phyloP scores from a whole-genome alignment of 2,888 invertebrate species.

The Drosophila anceps region DNA sequence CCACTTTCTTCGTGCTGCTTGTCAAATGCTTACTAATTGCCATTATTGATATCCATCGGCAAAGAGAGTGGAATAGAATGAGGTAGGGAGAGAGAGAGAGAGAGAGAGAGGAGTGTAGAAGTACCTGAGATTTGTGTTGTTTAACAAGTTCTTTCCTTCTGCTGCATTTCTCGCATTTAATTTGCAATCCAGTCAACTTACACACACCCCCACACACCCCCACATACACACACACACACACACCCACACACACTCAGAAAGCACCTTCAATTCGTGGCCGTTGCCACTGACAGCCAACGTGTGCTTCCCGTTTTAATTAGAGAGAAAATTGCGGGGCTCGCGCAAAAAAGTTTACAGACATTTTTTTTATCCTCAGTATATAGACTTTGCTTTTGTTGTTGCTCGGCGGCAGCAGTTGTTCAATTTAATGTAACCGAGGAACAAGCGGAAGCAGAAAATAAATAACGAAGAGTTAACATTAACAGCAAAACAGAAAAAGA shows the following conservation, averaged over 20 bases:
- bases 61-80: neutral
- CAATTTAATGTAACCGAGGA: constrained; percentile 55
- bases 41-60: constrained; percentile 9
- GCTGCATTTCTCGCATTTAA: constrained; percentile 44
- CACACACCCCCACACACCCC: neutral
- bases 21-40: constrained; percentile 29
- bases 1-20: constrained; percentile 15
- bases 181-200: constrained; percentile 25
- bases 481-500: neutral
- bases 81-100: neutral
- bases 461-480: constrained; percentile 9
- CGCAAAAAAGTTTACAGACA: constrained; percentile 65
- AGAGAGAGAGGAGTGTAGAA: neutral
- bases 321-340: constrained; percentile 45
- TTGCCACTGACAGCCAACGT: constrained; percentile 46
- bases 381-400: constrained; percentile 35
- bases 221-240: neutral
- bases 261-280: neutral
- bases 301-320: constrained; percentile 55
- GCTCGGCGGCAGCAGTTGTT: constrained; percentile 48
- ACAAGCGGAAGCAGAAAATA: constrained; percentile 11
- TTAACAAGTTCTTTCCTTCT: constrained; percentile 22
- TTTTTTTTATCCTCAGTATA: constrained; percentile 16
- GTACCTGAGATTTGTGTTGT: constrained; percentile 11
- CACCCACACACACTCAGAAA: neutral